Base-by-base conservation (phyloP, 1,140 invertebrate genomes). In the Brachionus koreanus region DNA sequence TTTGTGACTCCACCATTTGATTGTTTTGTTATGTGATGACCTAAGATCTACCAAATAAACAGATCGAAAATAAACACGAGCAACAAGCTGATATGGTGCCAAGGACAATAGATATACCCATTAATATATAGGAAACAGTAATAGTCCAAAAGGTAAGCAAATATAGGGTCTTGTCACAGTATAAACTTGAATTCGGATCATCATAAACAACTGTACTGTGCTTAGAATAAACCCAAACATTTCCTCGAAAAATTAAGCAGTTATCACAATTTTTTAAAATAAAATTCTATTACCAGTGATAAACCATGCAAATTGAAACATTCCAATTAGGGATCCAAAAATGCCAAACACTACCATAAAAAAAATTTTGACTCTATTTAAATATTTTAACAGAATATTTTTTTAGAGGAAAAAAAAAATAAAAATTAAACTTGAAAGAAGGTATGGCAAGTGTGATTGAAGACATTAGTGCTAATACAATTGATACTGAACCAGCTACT, bases 291-390 rank as follows among this genome's bases (percentile, higher is more conserved):
- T 52, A 57, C 46, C 74, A 2, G 74, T 57, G 19, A 77, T 77
- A 25, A 77, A 77, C 74, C 74, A 77, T 35, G 74, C 74, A 13
- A 77, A 57, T 57, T 57, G 46, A 37, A 77, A 77, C 6, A 77
- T 13, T 12, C 39, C 19, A 6, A 77, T 13, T 2, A 77, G 23
- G 49, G 16, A 16, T 6, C 23, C 46, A 0, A 75, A 16, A 49
- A 49, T 49, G 12, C n/a, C 43, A 16, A 49, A 46, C 2, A 74
- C n/a, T 42, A 37, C 33, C 37, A 33, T 35, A 23, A 46, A 12
- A 39, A 67, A 25, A 35, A 67, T 2, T 67, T 33, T 67, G 10
- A 23, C 29, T 6, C 65, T 69, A 2, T 42, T n/a, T 12, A 42
- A 7, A 67, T 35, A 29, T 3, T 67, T 5, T 19, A 67, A 0